Base-by-base conservation (phyloP, 2,888 invertebrate genomes). In the Xylota sylvarum region DNA sequence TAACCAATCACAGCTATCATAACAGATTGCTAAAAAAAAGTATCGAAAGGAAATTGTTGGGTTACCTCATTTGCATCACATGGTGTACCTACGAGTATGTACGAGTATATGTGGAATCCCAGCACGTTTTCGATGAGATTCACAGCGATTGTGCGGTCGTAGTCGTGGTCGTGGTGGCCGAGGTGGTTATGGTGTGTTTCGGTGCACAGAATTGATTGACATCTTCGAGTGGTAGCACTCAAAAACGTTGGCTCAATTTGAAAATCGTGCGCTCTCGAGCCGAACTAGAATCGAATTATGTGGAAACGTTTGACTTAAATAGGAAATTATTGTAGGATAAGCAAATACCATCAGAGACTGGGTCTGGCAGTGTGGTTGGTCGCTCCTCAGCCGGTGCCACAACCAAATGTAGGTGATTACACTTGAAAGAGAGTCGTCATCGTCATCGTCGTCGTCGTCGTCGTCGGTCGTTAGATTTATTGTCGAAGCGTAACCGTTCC, bases 271-370 rank as follows among this genome's bases (percentile, higher is more conserved):
- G 72, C 86, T 86, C 86, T 86, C 77, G 60, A 82, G 73, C 37
- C 73, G 73, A 86, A 73, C 86, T 86, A 86, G 86, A 82, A 86
- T 86, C 86, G 82, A 86, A 86, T 86, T 86, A 86, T 82, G 82
- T 86, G 73, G 86, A 86, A 86, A 82, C 82, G 86, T 86, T 86
- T 86, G 86, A 86, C 82, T 86, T 81, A 82, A 86, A 86, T 86
- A 82, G 86, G 77, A 86, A 86, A 86, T 86, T 82, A 78, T 82
- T 86, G 86, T 86, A 86, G 86, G 82, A 86, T 86, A 86, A 73
- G 86, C 86, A 86, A 86, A 86, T 78, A 86, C 32, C 52, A 32
- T 37, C 37, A 23, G 23, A 12, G 9, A 40, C 72, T 69, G 46
- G 5, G 9, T 30, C 55, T 77, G 79, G 48, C 69, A 52, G 48